Base-by-base conservation (phyloP, 2,797 vertebrate species). In the Artibeus lituratus region DNA sequence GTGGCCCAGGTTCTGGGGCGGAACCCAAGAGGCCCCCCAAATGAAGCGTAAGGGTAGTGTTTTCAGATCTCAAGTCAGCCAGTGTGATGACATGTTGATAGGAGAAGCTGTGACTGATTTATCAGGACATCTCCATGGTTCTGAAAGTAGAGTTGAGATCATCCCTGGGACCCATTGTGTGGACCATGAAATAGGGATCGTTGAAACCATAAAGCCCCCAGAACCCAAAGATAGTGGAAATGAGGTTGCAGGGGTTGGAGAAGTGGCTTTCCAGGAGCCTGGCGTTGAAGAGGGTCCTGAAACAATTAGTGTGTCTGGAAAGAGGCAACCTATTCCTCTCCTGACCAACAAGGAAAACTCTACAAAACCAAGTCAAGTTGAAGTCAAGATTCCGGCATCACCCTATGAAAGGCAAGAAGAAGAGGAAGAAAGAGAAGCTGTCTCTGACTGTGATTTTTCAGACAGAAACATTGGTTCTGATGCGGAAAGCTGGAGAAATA, bases 371-470 rank as follows among this genome's bases (percentile, higher is more conserved):
- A 98, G 88, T 87, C 89, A 39, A 87, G 10, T 91, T 77, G 92
- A 96, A 49, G 55, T 96, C n/a, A n/a, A n/a, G 65, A 65, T 59
- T 35, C 21, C 87, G 11, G 59, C 62, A 26, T 69, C 86, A 7
- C 87, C 74, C 6, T 78, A n/a, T 69, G 42, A 51, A 65, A 94
- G 21, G 88, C 72, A 44, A 88, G 87, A 94, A 29, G 53, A 97
- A 39, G 82, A 87, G 24, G 72, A 59, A 72, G 94, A 80, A 89
- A 93, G 76, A 49, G 78, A 57, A 85, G 74, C 14, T 39, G 87
- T 95, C 53, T 96, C 96, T 73, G 95, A 97, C 51, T 97, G 80
- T 35, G 95, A 90, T 65, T 94, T 97, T 98, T 98, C 97, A 26
- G 91, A 96, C 29, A 92, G 96, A 97, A 98, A 96, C 82, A 81